These are phyloP conservation scores for Propithecus deckenii DNA, from an alignment of 2,797 vertebrate species.

Conservation along the genomic window DNA sequence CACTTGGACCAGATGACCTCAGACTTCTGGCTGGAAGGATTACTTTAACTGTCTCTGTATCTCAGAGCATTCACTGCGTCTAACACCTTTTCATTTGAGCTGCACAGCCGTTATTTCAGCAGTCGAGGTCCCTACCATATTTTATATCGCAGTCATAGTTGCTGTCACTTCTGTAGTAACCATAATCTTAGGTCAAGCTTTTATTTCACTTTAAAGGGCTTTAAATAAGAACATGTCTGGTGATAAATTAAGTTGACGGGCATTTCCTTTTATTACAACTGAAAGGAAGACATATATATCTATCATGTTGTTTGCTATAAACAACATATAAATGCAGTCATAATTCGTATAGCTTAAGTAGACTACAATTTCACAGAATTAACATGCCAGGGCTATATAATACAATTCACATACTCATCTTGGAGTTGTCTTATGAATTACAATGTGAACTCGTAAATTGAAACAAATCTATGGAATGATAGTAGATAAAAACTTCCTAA, in stretches of 20 bases:
- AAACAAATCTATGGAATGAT: slow-evolving; percentile 72
- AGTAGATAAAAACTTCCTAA: slow-evolving; percentile 34
- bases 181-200: slow-evolving; percentile 55
- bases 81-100: background rate
- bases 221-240: slow-evolving; percentile 57
- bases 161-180: slow-evolving; percentile 39
- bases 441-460: slow-evolving; percentile 63
- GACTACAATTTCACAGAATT: slow-evolving; percentile 46
- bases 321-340: background rate
- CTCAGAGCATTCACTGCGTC: background rate
- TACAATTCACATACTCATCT: slow-evolving; percentile 50
- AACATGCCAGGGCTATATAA: slow-evolving; percentile 39
- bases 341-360: background rate
- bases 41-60: background rate
- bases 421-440: slow-evolving; percentile 48
- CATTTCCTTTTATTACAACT: slow-evolving; percentile 55
- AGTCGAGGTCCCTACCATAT: background rate
- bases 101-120: background rate
- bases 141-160: background rate
- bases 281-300: slow-evolving; percentile 47
- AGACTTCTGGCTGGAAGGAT: background rate
- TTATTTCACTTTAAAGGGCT: slow-evolving; percentile 51
- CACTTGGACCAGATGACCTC: background rate
- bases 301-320: slow-evolving; percentile 9
- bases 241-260: slow-evolving; percentile 60